Base-by-base conservation (phyloP, 23 tunicate species). In the Styela clava region DNA sequence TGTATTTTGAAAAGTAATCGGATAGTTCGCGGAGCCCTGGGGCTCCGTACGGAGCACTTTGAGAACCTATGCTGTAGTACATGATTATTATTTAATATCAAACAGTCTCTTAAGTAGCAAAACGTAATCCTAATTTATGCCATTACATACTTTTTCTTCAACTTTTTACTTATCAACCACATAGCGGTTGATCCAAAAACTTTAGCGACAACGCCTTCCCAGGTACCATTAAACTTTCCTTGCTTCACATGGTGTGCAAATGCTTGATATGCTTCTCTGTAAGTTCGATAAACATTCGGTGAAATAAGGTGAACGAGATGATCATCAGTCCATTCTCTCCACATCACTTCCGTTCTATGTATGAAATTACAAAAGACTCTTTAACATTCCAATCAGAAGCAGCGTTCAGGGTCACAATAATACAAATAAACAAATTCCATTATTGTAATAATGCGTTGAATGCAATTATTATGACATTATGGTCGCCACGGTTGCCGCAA, bases 291-390 rank as follows among this genome's bases (percentile, higher is more conserved):
- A 2, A 93, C 98, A 76, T 93, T 93, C 9, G 98, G 98, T 31
- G 98, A 93, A 51, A 93, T 93, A 22, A 88, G 76, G 52, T 93
- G 98, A 31, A 93, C 98, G 65, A 93, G 62, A 52, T 87, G 83
- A 61, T 85, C 93, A 64, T 93, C 98, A 2, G 93, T 82, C 98
- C 98, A 93, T 76, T 25, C 78, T 84, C 98, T 64, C 98, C 98
- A 93, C 52, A 87, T 34, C 61, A 83, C 86, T 82, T 93, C 98
- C 44, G 83, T 86, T 21, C 94, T 92, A 79, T 18, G 63, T 18
- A 20, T 18, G 63, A 56, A 20, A n/a, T n/a, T n/a, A n/a, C n/a
- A 21, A 68, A 64, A 20, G 3, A 84, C 62, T 18, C 19, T 21
- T 18, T 21, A 18, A 21, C 21, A 61, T 21, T 61, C 21, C 64